These are phyloP conservation scores for Rhinolophus ferrumequinum DNA, from an alignment of 2,113 vertebrate genomes.

Conservation along the genomic window DNA sequence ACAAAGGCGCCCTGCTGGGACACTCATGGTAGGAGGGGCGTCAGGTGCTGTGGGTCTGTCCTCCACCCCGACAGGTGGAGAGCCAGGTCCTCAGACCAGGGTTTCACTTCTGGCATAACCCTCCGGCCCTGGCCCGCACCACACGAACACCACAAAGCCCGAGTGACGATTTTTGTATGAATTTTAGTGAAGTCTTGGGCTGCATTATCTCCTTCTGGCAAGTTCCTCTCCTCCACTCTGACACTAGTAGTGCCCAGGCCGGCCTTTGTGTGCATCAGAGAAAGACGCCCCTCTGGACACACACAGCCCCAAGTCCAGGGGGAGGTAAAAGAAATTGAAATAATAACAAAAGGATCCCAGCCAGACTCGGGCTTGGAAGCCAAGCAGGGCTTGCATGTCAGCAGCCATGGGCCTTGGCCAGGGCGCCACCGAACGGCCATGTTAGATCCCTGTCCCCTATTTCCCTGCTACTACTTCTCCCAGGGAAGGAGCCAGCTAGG, in stretches of 20 bases:
- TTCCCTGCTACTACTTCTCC: background rate
- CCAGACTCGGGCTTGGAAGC: background rate
- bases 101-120: rapidly evolving
- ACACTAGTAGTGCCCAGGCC: rapidly evolving
- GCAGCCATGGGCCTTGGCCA: rapidly evolving
- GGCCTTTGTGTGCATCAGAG: background rate
- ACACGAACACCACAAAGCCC: rapidly evolving
- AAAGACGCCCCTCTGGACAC: background rate
- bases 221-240: background rate
- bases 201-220: background rate
- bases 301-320: background rate
- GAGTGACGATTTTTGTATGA: background rate
- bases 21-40: rapidly evolving
- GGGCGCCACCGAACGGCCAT: rapidly evolving
- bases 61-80: rapidly evolving
- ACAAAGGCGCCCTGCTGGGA: background rate
- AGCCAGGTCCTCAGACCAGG: no score
- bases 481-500: background rate
- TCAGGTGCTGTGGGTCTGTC: background rate
- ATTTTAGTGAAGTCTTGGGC: background rate
- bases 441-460: rapidly evolving
- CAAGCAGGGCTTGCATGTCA: rapidly evolving
- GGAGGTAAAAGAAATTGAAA: background rate
- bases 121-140: background rate
- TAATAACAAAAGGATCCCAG: background rate